phyloP scores from a whole-genome alignment of 2,888 invertebrate species.

The Drosophila antonietae region DNA sequence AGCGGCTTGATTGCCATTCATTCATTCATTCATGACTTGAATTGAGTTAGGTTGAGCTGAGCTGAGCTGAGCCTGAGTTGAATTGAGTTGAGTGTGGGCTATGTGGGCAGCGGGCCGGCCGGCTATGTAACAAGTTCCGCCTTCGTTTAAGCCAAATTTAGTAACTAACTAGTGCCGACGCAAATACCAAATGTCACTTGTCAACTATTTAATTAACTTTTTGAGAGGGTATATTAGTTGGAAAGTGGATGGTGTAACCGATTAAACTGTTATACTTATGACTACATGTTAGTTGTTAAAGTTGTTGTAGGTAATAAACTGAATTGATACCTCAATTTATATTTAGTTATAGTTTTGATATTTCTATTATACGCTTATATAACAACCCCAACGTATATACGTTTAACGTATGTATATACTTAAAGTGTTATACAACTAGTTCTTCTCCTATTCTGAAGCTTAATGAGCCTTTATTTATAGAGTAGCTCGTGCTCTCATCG shows the following conservation, averaged over 20 bases:
- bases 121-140: conserved; percentile 80
- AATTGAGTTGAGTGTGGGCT: conserved; percentile 27
- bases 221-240: background rate
- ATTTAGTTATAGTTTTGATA: background rate
- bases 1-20: conserved; percentile 61
- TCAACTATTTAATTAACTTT: conserved; percentile 3
- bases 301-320: background rate
- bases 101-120: conserved; percentile 75
- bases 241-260: background rate
- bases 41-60: conserved; percentile 33
- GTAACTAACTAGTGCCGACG: conserved; percentile 75
- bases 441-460: background rate
- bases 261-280: background rate
- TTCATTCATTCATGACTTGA: conserved; percentile 67
- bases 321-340: background rate
- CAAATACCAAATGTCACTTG: conserved; percentile 37
- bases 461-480: conserved; percentile 3
- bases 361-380: background rate
- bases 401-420: background rate
- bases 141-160: conserved; percentile 81
- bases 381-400: background rate
- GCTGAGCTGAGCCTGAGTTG: background rate
- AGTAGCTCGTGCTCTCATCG: conserved; percentile 7
- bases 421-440: background rate
- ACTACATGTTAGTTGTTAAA: background rate